A percentile compares a stretch with the other conserved stretches of the same genome.
Evolutionary conservation across 2,888 invertebrate species (phyloP).

Genomic region (Yponomeuta malinellus): DNA sequence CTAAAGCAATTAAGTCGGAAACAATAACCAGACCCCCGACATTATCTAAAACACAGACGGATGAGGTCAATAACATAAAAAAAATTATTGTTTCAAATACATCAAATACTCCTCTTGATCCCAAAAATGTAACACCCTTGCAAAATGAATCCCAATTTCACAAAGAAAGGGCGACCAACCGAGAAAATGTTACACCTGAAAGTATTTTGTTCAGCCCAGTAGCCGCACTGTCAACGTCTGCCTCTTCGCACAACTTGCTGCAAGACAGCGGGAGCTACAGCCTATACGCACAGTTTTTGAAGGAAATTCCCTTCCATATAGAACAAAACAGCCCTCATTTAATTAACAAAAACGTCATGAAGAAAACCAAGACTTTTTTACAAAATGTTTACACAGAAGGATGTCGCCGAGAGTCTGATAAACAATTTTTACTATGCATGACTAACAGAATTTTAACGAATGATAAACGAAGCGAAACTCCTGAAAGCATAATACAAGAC

Average conservation of each 20-base stretch:
- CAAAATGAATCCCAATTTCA: not conserved
- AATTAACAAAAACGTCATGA: not conserved
- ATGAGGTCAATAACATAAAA: not conserved
- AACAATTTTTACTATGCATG: not conserved
- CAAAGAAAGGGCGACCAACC: not conserved
- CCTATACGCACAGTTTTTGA: slow-evolving; percentile 4
- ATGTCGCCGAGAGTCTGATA: slow-evolving; percentile 1
- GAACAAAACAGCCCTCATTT: not conserved
- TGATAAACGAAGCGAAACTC: not conserved
- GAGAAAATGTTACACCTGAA: slow-evolving; percentile 2
- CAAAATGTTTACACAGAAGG: slow-evolving; percentile 5
- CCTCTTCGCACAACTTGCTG: not conserved
- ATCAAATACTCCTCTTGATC: not conserved
- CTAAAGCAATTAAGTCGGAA: slow-evolving; percentile 53
- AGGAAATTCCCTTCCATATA: slow-evolving; percentile 1
- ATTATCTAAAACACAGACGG: not conserved
- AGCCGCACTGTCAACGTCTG: slow-evolving; percentile 2
- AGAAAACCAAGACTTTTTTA: not conserved
- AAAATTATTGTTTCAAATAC: not conserved
- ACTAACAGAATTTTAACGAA: not conserved
- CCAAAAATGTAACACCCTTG: not conserved
- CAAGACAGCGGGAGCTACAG: not conserved
- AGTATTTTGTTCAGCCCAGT: slow-evolving; percentile 13
- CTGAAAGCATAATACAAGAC: slow-evolving; percentile 14
- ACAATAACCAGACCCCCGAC: slow-evolving; percentile 45